phyloP scores from a whole-genome alignment of 1,140 invertebrate genomes.

The Aphelenchoides avenae region DNA sequence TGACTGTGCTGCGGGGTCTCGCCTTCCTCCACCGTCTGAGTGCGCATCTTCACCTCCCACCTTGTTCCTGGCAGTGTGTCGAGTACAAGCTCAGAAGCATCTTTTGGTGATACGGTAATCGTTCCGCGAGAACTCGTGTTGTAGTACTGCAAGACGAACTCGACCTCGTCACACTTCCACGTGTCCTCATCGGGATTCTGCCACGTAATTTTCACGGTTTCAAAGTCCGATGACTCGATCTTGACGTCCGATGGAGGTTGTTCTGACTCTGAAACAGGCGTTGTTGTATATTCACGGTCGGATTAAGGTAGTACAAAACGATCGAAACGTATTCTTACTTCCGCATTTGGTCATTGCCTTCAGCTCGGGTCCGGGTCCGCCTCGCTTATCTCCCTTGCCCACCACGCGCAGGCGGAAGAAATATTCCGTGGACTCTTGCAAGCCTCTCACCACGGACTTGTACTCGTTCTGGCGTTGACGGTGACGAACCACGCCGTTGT shows the following conservation, averaged over 20 bases:
- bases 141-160: constrained; percentile 51
- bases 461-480: constrained; percentile 44
- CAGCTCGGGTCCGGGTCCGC: constrained; percentile 54
- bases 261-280: constrained; percentile 43
- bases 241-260: constrained; percentile 52
- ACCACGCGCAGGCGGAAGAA: constrained; percentile 58
- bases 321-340: constrained; percentile 26
- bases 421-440: constrained; percentile 55
- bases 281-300: neutral
- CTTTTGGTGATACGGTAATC: constrained; percentile 33
- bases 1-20: constrained; percentile 46
- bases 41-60: constrained; percentile 57
- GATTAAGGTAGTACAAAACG: neutral
- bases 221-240: constrained; percentile 52
- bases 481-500: constrained; percentile 54
- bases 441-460: constrained; percentile 47
- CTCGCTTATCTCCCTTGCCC: constrained; percentile 58
- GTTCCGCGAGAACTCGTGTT: constrained; percentile 38
- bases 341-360: constrained; percentile 56
- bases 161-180: constrained; percentile 58
- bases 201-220: constrained; percentile 52
- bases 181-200: constrained; percentile 48
- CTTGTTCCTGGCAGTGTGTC: constrained; percentile 50
- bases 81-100: constrained; percentile 31
- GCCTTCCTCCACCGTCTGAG: constrained; percentile 57